Evolutionary conservation across 37 sponge, comb jelly and placozoan species (phyloP).

Genomic region (Axinella damicornis): DNA sequence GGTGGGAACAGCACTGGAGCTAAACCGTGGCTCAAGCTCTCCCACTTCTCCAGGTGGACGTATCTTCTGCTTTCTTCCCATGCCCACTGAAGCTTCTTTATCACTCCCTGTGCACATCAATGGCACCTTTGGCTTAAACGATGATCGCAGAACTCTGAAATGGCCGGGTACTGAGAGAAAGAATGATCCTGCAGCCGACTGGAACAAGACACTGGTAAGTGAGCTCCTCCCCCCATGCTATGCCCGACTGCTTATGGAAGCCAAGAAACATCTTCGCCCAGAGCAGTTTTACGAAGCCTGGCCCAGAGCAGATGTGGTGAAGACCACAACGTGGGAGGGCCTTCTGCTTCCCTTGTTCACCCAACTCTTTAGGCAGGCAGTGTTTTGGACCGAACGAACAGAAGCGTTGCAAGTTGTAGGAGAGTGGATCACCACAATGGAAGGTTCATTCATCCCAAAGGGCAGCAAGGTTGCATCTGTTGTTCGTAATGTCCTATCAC

Average conservation of each 20-base stretch:
- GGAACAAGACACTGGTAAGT: slow-evolving; percentile 62
- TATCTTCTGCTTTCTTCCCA: slow-evolving; percentile 79
- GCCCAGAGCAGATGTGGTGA: slow-evolving; percentile 36
- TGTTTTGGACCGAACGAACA: slow-evolving; percentile 14
- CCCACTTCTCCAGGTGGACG: slow-evolving; percentile 9
- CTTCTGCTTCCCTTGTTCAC: slow-evolving; percentile 16
- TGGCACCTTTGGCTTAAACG: slow-evolving; percentile 72
- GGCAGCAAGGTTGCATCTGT: neutral
- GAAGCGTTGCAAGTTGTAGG: neutral
- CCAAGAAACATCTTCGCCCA: neutral
- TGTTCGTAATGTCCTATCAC: slow-evolving; percentile 4
- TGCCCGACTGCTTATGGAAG: slow-evolving; percentile 31
- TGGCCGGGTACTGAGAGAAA: slow-evolving; percentile 61
- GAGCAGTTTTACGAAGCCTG: slow-evolving; percentile 39
- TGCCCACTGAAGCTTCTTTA: slow-evolving; percentile 47
- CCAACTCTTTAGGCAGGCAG: slow-evolving; percentile 1
- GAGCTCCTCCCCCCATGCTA: slow-evolving; percentile 62
- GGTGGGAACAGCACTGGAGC: slow-evolving; percentile 1
- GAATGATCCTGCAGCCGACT: slow-evolving; percentile 58
- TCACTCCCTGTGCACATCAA: slow-evolving; percentile 71
- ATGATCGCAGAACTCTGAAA: slow-evolving; percentile 57
- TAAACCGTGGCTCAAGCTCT: neutral
- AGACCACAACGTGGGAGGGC: slow-evolving; percentile 24
- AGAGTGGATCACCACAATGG: slow-evolving; percentile 14
- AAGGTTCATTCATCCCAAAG: slow-evolving; percentile 19